Base-by-base conservation (phyloP, 1,140 invertebrate species). In the Venturia canescens region DNA sequence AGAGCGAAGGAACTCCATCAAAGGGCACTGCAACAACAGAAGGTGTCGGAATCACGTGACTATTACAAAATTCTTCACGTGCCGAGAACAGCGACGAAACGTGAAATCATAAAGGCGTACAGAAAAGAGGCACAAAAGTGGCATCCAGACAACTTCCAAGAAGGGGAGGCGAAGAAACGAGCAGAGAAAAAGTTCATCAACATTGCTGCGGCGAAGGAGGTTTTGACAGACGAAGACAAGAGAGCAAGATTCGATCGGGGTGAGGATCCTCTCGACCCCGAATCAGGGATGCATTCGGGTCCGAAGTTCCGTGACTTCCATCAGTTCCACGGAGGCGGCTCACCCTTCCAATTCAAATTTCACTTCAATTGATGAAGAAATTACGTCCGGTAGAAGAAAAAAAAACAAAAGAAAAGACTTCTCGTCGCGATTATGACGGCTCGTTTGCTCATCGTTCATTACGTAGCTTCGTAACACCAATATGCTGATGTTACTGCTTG, bases 111-210 rank as follows among this genome's bases (percentile, higher is more conserved):
- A 0, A 99, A 99, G 93, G 98, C 98, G 7, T 99, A 99, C 91
- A 94, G 98, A 83, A 99, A 99, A 94, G 94, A 98, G 75, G 99
- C 99, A 18, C 97, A 98, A 90, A 97, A 99, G 90, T 99, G 98
- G 98, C 99, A 99, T 94, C 99, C 99, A 0, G 99, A 99, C 91
- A 98, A 98, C 92, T 99, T 96, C 90, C 95, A 96, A 83, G 94
- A 95, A 81, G 96, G 95, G 7, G 96, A 98, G 74, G 97, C 98
- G 85, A 99, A 99, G 92, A 98, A 98, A 89, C 93, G 95, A 38
- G 99, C 99, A 0, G 97, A 99, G 90, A 99, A 99, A 89, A 99
- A 97, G 91, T 99, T 99, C 88, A 99, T 99, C 82, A 98, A 99
- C 90, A 98, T 99, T 87, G 99, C 99, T 16, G 97, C 98, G 60